Base-by-base conservation (phyloP, 1,140 invertebrate genomes). In the Lineus longissimus region DNA sequence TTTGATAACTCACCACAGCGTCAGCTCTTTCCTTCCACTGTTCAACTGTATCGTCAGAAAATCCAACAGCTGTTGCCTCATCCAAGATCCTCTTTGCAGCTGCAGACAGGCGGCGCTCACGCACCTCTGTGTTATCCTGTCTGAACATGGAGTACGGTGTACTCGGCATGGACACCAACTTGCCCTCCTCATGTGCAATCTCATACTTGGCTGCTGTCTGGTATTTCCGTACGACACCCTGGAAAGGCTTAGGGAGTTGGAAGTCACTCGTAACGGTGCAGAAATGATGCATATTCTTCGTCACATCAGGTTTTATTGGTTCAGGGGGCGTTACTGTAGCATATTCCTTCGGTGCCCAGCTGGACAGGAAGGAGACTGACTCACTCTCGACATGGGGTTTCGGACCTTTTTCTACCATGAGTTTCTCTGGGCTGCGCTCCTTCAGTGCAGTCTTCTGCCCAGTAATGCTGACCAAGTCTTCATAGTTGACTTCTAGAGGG, bases 281-380 rank as follows among this genome's bases (percentile, higher is more conserved):
- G 65, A 76, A 78, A 61, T 78, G 75, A 63, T 78, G 76, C 22
- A 78, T 70, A 51, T 58, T 74, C 30, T 67, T 68, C 0, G 54
- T 33, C 15, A 31, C 45, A 41, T 47, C 25, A 19, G 62, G 64
- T 41, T 59, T 27, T 19, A 9, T 62, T 17, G 51, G n/a, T 11
- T 55, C 60, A 11, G 51, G 45, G 2, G 29, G 27, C 7, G 19
- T 29, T 25, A 33, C 19, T 1, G 17, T 29, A 9, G 60, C n/a
- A 55, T 47, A 27, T 43, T 54, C 56, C 29, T 19, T 62, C 62
- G 72, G 67, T 59, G 65, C 66, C 71, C 71, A 73, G 19, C 69
- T 67, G 9, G 72, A 71, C 55, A 74, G 60, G 55, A 74, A 73
- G 19, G 72, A 73, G 0, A 72, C 64, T 47, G 70, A 62, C 30